phyloP scores from a whole-genome alignment of 2,888 invertebrate genomes.

The Epicampocera succincta region DNA sequence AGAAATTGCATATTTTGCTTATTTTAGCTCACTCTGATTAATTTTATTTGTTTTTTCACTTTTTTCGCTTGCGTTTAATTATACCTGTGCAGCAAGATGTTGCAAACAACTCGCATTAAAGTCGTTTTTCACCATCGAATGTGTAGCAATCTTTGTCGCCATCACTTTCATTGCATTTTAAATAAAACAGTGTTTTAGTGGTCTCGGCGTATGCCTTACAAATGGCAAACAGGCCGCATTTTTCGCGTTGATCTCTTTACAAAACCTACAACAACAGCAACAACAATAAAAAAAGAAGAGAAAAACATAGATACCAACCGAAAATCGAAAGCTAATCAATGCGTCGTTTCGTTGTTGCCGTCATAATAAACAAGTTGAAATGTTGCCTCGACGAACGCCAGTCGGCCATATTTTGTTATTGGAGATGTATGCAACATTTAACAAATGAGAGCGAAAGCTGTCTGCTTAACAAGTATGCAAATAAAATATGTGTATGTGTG shows the following conservation, averaged over 20 bases:
- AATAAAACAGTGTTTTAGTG: conserved; percentile 15
- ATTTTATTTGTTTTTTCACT: conserved; percentile 6
- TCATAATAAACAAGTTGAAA: conserved; percentile 55
- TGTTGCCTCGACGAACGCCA: not conserved
- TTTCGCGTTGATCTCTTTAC: conserved; percentile 31
- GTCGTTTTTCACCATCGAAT: conserved; percentile 16
- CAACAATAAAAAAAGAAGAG: not conserved
- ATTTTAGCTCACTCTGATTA: conserved; percentile 27
- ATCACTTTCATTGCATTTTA: conserved; percentile 59
- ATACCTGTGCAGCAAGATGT: conserved; percentile 32
- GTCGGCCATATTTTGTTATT: not conserved
- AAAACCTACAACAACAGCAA: conserved; percentile 24
- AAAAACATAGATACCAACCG: not conserved
- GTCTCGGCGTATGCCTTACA: conserved; percentile 13
- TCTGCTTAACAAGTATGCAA: conserved; percentile 68
- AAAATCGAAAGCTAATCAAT: conserved; percentile 69
- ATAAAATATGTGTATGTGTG: conserved; percentile 36
- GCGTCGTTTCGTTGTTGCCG: conserved; percentile 47
- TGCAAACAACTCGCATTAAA: conserved; percentile 10
- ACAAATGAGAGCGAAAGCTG: conserved; percentile 69
- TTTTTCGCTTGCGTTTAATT: conserved; percentile 25
- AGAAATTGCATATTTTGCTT: not conserved
- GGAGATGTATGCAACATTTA: conserved; percentile 57
- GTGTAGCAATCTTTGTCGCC: conserved; percentile 55
- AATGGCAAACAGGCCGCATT: conserved; percentile 34